phyloP scores from a whole-genome alignment of 2,888 invertebrate species.

The Troilus luridus region DNA sequence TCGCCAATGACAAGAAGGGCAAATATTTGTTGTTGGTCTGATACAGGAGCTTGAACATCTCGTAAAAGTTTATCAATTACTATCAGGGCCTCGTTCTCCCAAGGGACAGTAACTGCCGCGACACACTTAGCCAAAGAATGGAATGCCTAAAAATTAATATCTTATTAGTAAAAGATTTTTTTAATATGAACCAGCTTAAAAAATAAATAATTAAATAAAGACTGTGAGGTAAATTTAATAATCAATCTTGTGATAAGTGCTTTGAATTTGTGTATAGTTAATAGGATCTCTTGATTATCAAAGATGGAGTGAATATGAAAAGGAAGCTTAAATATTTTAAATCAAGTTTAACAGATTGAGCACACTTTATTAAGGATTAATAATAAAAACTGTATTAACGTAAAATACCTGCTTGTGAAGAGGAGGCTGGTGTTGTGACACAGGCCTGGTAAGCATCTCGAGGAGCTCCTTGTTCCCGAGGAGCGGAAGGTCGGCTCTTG shows the following conservation, averaged over 20 bases:
- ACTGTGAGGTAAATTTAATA: background rate
- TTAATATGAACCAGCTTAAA: background rate
- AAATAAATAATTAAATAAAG: background rate
- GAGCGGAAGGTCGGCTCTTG: slow-evolving; percentile 84
- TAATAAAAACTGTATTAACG: background rate
- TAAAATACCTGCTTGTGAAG: slow-evolving; percentile 73
- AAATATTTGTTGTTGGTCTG: slow-evolving; percentile 91
- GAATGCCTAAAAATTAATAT: slow-evolving; percentile 76
- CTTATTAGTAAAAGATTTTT: background rate
- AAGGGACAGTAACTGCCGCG: slow-evolving; percentile 90
- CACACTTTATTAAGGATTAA: background rate
- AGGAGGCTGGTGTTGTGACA: slow-evolving; percentile 70
- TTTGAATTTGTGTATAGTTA: background rate
- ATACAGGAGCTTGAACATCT: slow-evolving; percentile 79
- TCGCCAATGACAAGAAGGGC: slow-evolving; percentile 96
- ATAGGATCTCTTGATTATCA: background rate
- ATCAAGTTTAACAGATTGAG: background rate
- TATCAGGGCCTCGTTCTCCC: slow-evolving; percentile 79
- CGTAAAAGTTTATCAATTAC: slow-evolving; percentile 78
- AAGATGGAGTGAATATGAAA: background rate
- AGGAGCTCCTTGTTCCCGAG: slow-evolving; percentile 87
- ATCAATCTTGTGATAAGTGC: background rate
- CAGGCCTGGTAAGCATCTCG: slow-evolving; percentile 82
- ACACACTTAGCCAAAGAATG: slow-evolving; percentile 97
- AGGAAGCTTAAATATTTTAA: background rate